phyloP scores from a whole-genome alignment of 2,888 invertebrate species.

The Metacarcinus magister region DNA sequence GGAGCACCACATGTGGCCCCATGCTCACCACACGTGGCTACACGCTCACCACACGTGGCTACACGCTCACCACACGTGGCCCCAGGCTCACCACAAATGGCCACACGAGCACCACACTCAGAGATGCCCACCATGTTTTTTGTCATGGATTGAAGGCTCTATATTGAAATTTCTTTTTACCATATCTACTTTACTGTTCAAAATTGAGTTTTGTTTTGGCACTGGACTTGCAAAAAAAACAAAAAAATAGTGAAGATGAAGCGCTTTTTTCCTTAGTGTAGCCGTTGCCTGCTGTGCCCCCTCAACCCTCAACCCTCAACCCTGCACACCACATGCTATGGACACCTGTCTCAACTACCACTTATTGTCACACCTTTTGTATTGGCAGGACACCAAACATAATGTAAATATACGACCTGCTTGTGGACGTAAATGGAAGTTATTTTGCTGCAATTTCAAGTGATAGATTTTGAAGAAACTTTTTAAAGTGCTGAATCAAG shows the following conservation, averaged over 20 bases:
- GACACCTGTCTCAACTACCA: not conserved
- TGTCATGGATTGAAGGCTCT: not conserved
- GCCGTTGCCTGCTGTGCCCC: constrained; percentile 9
- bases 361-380: not conserved
- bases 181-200: not conserved
- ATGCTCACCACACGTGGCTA: not conserved
- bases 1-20: not conserved
- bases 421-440: not conserved
- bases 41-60: no score
- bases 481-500: constrained; percentile 13
- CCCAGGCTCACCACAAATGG: no score
- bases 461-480: not conserved
- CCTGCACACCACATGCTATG: constrained; percentile 19
- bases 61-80: no score
- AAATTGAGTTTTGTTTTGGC: not conserved
- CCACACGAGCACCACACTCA: not conserved
- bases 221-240: not conserved
- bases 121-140: not conserved
- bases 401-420: not conserved
- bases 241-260: not conserved
- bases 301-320: not conserved
- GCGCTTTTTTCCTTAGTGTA: not conserved
- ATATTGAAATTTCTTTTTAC: not conserved
- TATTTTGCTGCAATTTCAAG: not conserved
- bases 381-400: not conserved